These are phyloP conservation scores for Horisme vitalbata DNA, from an alignment of 2,888 invertebrate genomes.

Conservation along the genomic window DNA sequence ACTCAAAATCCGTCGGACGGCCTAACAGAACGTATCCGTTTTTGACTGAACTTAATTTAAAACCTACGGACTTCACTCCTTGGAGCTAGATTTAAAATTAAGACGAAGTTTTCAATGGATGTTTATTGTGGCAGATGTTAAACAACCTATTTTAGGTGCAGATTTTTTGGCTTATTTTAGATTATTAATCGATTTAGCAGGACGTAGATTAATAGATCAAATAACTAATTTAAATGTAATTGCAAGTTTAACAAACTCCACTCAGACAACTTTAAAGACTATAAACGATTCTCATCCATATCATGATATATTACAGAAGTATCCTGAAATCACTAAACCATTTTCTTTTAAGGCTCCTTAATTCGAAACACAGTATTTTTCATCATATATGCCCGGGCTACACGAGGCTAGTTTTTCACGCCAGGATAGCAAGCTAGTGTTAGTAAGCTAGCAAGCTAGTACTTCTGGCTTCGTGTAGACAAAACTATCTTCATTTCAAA, in stretches of 20 bases:
- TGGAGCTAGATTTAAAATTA: constrained; percentile 31
- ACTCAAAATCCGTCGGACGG: too few relatives aligned
- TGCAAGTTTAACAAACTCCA: background rate
- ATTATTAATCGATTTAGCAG: constrained; percentile 33
- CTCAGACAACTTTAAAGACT: background rate
- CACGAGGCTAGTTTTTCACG: too few relatives aligned
- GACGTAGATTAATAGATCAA: constrained; percentile 7
- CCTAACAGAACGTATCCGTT: too few relatives aligned
- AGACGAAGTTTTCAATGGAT: constrained; percentile 32
- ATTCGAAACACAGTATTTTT: constrained; percentile 9
- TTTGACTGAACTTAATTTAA: constrained; percentile 22
- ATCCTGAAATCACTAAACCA: constrained; percentile 23
- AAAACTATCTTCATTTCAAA: too few relatives aligned
- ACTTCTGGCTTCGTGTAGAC: too few relatives aligned
- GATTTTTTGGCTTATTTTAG: constrained; percentile 34
- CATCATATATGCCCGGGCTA: too few relatives aligned
- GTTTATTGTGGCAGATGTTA: constrained; percentile 33
- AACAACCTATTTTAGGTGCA: constrained; percentile 36
- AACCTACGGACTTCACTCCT: constrained; percentile 20
- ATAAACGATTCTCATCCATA: constrained; percentile 11
- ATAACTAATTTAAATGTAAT: constrained; percentile 1
- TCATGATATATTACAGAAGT: constrained; percentile 8
- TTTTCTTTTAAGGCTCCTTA: constrained; percentile 13
- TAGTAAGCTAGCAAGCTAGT: too few relatives aligned
- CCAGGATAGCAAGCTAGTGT: too few relatives aligned